phyloP scores from a whole-genome alignment of 2,113 vertebrate species.

The Paramormyrops kingsleyae region DNA sequence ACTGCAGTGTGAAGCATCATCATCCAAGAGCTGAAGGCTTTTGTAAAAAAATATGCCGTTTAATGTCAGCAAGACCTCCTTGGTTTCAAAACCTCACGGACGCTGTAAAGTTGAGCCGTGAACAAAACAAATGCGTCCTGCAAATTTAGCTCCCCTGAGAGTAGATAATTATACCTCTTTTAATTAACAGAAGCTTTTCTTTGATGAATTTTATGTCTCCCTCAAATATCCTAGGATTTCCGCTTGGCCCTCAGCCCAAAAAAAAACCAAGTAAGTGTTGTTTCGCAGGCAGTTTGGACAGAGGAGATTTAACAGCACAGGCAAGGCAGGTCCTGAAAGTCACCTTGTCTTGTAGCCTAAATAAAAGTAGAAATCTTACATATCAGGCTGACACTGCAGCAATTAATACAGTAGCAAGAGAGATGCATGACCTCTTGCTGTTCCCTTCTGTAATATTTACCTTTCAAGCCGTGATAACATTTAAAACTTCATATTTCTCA shows the following conservation, averaged over 20 bases:
- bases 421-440: neutral
- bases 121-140: neutral
- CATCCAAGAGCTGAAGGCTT: neutral
- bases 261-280: neutral
- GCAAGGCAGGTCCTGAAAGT: neutral
- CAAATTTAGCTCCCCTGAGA: neutral
- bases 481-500: neutral
- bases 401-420: neutral
- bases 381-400: neutral
- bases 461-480: neutral
- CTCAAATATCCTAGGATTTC: neutral
- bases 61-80: neutral
- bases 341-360: neutral
- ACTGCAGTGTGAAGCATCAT: neutral
- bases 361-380: neutral
- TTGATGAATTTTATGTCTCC: neutral
- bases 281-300: neutral
- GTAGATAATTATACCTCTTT: neutral
- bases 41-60: neutral
- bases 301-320: neutral
- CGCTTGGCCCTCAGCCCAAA: neutral
- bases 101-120: neutral
- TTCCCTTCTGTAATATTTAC: neutral
- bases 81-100: neutral
- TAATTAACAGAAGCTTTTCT: neutral